Conservation (phyloP, 2,888 invertebrate genomes). For the Dynastes hyllus region DNA sequence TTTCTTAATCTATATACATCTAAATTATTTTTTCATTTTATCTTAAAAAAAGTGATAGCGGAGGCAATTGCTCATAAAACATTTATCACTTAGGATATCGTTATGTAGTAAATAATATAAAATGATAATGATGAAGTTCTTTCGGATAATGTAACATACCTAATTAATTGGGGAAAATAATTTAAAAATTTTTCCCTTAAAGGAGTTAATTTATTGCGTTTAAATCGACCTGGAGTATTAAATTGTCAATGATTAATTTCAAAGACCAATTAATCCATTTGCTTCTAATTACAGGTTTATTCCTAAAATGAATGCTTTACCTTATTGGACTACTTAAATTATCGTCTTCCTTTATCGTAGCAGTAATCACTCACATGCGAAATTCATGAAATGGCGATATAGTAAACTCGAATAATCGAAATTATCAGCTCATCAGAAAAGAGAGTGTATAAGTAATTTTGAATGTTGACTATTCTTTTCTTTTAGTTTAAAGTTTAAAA, state of each 20-base stretch:
- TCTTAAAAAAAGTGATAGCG: too few species aligned
- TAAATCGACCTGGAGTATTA: neutral
- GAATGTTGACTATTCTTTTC: neutral
- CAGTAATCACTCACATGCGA: neutral
- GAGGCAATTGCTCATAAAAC: neutral
- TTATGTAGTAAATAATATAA: conserved; percentile 11
- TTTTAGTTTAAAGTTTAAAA: neutral
- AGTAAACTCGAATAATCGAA: neutral
- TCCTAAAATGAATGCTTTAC: conserved; percentile 14
- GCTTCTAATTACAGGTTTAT: conserved; percentile 13
- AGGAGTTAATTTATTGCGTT: neutral
- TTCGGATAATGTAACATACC: neutral
- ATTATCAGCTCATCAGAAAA: neutral
- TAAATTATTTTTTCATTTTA: too few species aligned
- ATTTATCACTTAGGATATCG: neutral
- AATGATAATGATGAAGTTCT: neutral
- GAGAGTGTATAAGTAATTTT: neutral
- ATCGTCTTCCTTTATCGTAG: neutral
- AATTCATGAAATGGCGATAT: neutral
- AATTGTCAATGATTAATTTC: neutral
- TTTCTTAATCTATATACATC: too few species aligned
- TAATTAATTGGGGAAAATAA: too few species aligned
- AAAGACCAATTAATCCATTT: conserved; percentile 10
- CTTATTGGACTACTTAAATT: neutral
- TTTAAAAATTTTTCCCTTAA: too few species aligned